Base-by-base conservation (phyloP, 2,888 invertebrate species). In the Temnothorax unifasciatus region DNA sequence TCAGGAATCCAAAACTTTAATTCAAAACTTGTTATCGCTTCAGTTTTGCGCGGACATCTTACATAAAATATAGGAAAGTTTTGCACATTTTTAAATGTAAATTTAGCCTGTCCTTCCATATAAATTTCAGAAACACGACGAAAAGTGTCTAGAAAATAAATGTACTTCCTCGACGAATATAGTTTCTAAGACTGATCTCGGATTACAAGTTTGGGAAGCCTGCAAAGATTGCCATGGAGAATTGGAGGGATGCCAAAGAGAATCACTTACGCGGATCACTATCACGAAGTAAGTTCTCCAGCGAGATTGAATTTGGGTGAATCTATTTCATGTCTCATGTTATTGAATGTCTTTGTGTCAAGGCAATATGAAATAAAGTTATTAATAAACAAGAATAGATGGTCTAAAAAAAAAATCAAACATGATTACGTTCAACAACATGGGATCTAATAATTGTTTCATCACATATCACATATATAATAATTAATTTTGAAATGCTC, bases 141-240 rank as follows among this genome's bases (percentile, higher is more conserved):
- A 21, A 34, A 41, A 25, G 25, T 52, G 38, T 11, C 25, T 82
- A 38, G 38, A 81, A 29, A 76, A 84, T 13, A 85, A 44, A 18
- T 86, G 82, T n/a, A 91, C 90, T 1, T 90, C 91, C 38, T 86
- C 87, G 3, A 87, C 89, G 9, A 84, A 88, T 18, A 38, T 88
- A 0, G 44, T 84, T 13, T 15, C 76, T 3, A 89, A 52, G 11
- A 13, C 54, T 6, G 90, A 92, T 54, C 84, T 88, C 0, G 89
- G 85, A 25, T 76, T 87, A 34, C 92, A 92, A 71, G 79, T 86
- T 18, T 91, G 89, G 89, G 88, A 90, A 5, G 85, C 91, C 38
- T 93, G 93, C 84, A 87, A 87, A 68, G 87, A 87, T n/a, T 93
- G 93, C 61, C 88, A 90, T 25, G 83, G 68, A 44, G 90, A 92